phyloP scores from a whole-genome alignment of 2,113 vertebrate genomes.

The Brienomyrus longianalis region DNA sequence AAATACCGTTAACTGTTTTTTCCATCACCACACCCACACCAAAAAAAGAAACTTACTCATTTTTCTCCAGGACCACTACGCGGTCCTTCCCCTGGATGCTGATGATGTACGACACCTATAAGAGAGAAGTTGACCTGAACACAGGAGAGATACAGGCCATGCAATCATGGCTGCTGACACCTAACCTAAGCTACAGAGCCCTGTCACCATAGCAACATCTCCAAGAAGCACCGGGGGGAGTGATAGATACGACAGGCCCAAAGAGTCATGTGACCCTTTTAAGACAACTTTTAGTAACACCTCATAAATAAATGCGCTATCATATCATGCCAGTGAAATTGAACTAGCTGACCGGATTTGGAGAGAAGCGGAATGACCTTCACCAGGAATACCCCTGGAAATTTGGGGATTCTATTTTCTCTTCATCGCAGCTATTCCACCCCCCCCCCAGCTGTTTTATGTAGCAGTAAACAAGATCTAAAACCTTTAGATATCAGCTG shows the following conservation, averaged over 20 bases:
- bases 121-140: constrained; percentile 24
- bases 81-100: constrained; percentile 63
- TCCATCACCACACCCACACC: neutral
- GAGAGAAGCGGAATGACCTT: neutral
- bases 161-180: neutral
- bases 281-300: neutral
- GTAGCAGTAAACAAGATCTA: neutral
- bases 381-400: neutral
- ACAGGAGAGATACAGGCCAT: neutral
- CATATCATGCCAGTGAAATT: neutral
- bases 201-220: neutral
- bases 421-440: neutral
- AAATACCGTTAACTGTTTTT: neutral
- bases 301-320: neutral
- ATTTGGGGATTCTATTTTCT: neutral
- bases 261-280: neutral
- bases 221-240: neutral
- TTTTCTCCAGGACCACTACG: constrained; percentile 71
- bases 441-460: neutral
- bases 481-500: neutral
- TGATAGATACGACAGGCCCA: neutral
- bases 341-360: neutral
- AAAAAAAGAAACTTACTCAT: constrained; percentile 56
- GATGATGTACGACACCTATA: constrained; percentile 68
- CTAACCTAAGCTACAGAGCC: neutral